Evolutionary conservation across 2,113 vertebrate species (phyloP).

Genomic region (Psittacula cyanocephala): DNA sequence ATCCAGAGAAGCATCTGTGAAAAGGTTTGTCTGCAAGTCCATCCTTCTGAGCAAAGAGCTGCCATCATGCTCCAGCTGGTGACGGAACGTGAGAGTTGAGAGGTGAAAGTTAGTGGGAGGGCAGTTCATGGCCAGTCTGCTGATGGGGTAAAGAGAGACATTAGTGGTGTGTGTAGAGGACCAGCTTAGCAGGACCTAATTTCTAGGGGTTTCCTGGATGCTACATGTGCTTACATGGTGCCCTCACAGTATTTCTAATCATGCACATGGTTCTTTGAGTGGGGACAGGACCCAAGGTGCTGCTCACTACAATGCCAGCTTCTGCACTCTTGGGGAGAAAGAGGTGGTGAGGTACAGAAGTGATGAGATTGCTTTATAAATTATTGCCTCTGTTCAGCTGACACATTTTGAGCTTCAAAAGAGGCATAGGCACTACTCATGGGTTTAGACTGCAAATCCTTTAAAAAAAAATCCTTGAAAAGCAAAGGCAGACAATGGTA

Average conservation of each 20-base stretch:
- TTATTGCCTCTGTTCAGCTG: slow-evolving; percentile 5
- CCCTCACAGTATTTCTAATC: neutral
- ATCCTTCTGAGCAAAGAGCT: neutral
- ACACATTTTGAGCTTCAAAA: slow-evolving; percentile 21
- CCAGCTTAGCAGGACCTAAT: rapidly evolving
- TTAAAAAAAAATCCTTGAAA: neutral
- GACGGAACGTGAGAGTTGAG: neutral
- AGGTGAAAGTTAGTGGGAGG: neutral
- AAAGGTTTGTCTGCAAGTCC: neutral
- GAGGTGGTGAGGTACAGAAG: neutral
- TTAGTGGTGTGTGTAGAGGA: neutral
- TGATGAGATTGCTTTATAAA: slow-evolving; percentile 28
- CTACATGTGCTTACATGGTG: rapidly evolving
- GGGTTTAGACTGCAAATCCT: slow-evolving; percentile 44
- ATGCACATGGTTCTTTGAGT: rapidly evolving
- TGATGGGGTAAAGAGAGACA: neutral
- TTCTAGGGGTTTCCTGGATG: neutral
- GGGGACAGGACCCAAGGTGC: neutral
- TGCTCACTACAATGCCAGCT: neutral
- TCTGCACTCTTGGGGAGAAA: neutral
- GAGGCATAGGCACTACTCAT: slow-evolving; percentile 23
- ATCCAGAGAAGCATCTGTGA: neutral
- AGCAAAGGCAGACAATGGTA: neutral
- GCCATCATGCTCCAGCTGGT: neutral
- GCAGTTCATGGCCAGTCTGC: neutral